A percentile compares a stretch with the other conserved stretches of the same genome.
Conservation (phyloP, 1,140 invertebrate genomes). For the Eubasilissa regina region DNA sequence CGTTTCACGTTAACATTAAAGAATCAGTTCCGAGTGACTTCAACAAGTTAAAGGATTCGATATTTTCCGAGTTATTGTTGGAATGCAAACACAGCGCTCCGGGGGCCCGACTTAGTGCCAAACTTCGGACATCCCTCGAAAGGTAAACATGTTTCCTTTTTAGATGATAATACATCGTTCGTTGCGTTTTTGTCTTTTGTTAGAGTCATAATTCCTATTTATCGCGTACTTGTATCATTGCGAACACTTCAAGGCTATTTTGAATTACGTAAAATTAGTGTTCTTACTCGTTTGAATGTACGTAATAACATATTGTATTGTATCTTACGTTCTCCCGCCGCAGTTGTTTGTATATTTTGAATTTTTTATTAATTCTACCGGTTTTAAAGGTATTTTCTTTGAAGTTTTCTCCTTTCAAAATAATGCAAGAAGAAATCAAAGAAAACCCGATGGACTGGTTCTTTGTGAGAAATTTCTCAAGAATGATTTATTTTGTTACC, state of each 20-base stretch:
- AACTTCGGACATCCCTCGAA: slow-evolving; percentile 77
- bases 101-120: slow-evolving; percentile 78
- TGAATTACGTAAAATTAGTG: slow-evolving; percentile 34
- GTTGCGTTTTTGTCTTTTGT: too few relatives aligned
- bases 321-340: too few relatives aligned
- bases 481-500: too few relatives aligned
- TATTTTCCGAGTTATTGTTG: slow-evolving; percentile 79
- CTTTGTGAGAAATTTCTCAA: too few relatives aligned
- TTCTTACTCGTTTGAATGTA: too few relatives aligned
- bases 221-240: background rate
- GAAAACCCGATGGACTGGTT: too few relatives aligned
- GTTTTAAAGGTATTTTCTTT: background rate
- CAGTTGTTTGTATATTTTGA: too few relatives aligned
- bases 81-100: slow-evolving; percentile 81
- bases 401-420: background rate
- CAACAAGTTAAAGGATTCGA: slow-evolving; percentile 72
- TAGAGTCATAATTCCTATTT: too few relatives aligned
- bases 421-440: background rate
- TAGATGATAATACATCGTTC: background rate
- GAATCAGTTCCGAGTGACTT: slow-evolving; percentile 38
- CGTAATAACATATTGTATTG: too few relatives aligned
- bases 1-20: slow-evolving; percentile 28
- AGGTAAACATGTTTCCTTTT: slow-evolving; percentile 62
- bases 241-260: slow-evolving; percentile 20
- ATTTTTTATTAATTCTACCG: background rate